Conservation (phyloP, 2,797 vertebrate genomes). For the Lindbergichthys nudifrons region DNA sequence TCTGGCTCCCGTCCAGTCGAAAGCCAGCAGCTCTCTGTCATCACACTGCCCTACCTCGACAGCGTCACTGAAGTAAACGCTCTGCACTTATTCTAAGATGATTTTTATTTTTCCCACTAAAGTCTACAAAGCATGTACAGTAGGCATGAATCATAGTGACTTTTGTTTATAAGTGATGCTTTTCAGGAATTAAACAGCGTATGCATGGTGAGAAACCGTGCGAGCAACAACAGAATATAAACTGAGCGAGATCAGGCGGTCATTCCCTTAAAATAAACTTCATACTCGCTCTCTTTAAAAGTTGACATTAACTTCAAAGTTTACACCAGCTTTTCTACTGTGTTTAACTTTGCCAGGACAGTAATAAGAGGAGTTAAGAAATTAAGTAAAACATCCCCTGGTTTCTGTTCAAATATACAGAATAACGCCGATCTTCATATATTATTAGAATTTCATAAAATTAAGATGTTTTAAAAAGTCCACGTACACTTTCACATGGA, state of each 20-base stretch:
- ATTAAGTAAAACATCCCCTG: background rate
- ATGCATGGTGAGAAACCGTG: slow-evolving; percentile 7
- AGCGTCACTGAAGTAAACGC: slow-evolving; percentile 13
- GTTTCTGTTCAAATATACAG: background rate
- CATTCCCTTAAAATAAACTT: background rate
- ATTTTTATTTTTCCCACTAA: background rate
- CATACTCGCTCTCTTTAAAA: background rate
- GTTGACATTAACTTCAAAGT: background rate
- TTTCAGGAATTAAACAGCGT: slow-evolving; percentile 9
- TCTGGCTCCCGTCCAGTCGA: slow-evolving; percentile 19
- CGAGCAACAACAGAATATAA: background rate
- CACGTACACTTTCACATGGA: background rate
- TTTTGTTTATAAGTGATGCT: background rate
- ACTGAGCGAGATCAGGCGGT: background rate
- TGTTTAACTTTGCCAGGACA: background rate
- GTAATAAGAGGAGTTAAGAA: background rate
- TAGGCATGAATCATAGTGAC: slow-evolving; percentile 6
- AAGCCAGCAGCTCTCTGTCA: slow-evolving; percentile 16
- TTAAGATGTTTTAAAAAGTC: too few relatives aligned
- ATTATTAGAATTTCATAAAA: too few relatives aligned
- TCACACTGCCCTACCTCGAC: slow-evolving; percentile 16
- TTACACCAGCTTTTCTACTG: fast-evolving
- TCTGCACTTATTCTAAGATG: slow-evolving; percentile 17
- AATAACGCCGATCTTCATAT: background rate
- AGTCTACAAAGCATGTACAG: background rate